Evolutionary conservation across 2,797 vertebrate species (phyloP).

Genomic region (Enoplosus armatus): DNA sequence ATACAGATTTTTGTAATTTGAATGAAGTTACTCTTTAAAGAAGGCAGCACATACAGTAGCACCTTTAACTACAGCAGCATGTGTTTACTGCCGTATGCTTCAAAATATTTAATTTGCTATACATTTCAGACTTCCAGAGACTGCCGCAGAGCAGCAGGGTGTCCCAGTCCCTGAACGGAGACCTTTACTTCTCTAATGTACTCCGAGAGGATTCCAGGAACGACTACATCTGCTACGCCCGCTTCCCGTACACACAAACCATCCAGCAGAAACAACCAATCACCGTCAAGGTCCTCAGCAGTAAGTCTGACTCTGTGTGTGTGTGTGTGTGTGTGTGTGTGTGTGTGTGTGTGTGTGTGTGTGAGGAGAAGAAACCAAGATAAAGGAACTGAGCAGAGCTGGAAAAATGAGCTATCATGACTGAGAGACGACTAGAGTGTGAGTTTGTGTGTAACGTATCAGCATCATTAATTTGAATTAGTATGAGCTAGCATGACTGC

Average conservation of each 20-base stretch:
- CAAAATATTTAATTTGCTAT: background rate
- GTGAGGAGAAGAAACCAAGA: background rate
- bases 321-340: background rate
- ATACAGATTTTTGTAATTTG: background rate
- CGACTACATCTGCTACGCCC: slow-evolving; percentile 98
- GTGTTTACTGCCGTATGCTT: background rate
- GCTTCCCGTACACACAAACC: slow-evolving; percentile 98
- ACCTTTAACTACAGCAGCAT: background rate
- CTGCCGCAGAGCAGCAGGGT: slow-evolving; percentile 93
- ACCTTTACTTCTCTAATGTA: slow-evolving; percentile 98
- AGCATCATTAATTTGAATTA: slow-evolving; percentile 23
- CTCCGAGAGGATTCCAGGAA: slow-evolving; percentile 90
- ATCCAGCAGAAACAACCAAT: slow-evolving; percentile 99
- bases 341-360: background rate
- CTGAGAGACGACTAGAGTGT: background rate
- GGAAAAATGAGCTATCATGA: slow-evolving; percentile 33
- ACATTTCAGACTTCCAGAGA: slow-evolving; percentile 91
- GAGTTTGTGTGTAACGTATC: slow-evolving; percentile 15
- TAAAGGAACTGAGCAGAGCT: background rate
- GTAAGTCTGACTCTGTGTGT: slow-evolving; percentile 84
- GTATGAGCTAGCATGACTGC: slow-evolving; percentile 29
- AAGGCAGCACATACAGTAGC: background rate
- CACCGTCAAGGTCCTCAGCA: slow-evolving; percentile 92
- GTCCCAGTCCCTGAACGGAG: slow-evolving; percentile 96
- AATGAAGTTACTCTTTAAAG: background rate